Evolutionary conservation across 2,113 vertebrate species (phyloP), one percentile per base, ranked within the genome.

Genomic region (Recurvirostra avosetta): DNA sequence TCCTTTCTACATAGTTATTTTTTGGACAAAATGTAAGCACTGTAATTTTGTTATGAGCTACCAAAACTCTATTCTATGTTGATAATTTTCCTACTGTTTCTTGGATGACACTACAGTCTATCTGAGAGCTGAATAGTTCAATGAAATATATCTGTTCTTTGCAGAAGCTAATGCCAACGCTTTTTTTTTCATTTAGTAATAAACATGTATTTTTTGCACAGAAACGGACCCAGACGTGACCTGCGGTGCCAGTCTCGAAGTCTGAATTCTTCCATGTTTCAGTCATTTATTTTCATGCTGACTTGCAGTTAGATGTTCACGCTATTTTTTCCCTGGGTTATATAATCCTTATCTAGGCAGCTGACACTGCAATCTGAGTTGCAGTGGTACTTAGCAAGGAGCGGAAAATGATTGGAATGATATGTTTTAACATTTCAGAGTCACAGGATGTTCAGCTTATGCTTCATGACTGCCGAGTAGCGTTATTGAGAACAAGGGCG

Each of bases 281-380:
- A 92, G 77, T 82, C 15, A 53, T 92, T 95, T 94, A 52, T 94
- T 95, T 94, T 96, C 71, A 47, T 82, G 92, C 97, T 97, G 95
- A 95, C 86, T 97, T 95, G 92, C 92, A 92, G 73, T 92, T 96
- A 85, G 59, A 91, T 85, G 71, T 79, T 90, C 58, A 55, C 2
- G 22, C 84, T 94, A 41, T 94, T 96, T 96, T 94, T 95, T 63
- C 89, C 25, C 21, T 70, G 80, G 9, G n/a, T 96, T 97, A 94
- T 82, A 96, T 94, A 96, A 97, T 81, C 78, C 52, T 95, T 92
- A 93, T 94, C 77, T 85, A 70, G 84, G 91, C 94, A 92, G 92
- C 95, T 96, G 95, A 96, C 92, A 63, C 71, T 88, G 96, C 95
- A 95, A 74, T 95, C 91, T 90, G 66, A 94, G 74, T 89, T 91